Base-by-base conservation (phyloP, 2,888 invertebrate species). In the Eudasyphora cyanicolor region DNA sequence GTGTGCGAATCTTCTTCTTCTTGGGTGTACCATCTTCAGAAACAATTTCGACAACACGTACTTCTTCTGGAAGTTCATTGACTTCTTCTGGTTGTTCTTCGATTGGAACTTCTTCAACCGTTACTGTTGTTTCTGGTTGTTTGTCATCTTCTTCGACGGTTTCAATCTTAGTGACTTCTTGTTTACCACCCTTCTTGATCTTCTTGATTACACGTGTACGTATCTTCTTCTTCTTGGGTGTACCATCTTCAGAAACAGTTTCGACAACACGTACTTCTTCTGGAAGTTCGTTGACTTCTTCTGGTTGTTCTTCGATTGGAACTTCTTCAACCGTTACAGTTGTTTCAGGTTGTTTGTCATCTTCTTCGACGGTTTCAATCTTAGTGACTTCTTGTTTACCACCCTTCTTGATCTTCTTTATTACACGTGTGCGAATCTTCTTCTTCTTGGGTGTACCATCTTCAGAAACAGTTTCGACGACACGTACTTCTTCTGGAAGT, bases 311-410 rank as follows among this genome's bases (percentile, higher is more conserved):
- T 64, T 83, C 77, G 51, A 89, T 27, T 19, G 85, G 84, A 87
- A 88, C 38, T 88, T 91, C 88, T 57, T 88, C 87, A 5, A 92
- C 90, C 76, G 90, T 91, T 0, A 86, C 85, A 12, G 62, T 88
- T 84, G 82, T 86, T 54, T 85, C 79, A 0, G 86, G 86, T 75
- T 79, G 75, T 49, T 86, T 82, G 29, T 88, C 85, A 82, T 88
- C 86, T 76, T 87, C 86, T 85, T 89, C 89, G 24, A 92, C 88
- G 3, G 92, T 92, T 21, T 91, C 87, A 71, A 92, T 91, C 88
- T 91, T 90, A 0, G 92, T 92, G n/a, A 91, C 87, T 86, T 92
- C 91, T 71, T 91, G 87, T 87, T 91, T 91, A 60, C 86, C 82
- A n/a, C 87, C 83, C 85, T 87, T 91, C 1, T n/a, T n/a, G n/a